Conservation (phyloP, 1,140 invertebrate species). For the Proales similis region DNA sequence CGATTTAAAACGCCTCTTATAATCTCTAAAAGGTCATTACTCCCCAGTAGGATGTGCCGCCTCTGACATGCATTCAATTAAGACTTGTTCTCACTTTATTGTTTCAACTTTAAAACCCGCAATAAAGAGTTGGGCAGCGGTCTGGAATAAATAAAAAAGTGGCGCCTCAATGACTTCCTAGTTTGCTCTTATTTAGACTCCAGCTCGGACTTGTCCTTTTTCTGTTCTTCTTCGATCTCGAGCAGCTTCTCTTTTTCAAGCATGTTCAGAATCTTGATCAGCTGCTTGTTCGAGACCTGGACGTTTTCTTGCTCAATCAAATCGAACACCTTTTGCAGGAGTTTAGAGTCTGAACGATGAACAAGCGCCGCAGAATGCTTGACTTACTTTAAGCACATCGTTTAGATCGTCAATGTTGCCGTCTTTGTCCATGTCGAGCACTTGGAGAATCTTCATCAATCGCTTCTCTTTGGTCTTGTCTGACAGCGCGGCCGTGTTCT, state of each 20-base stretch:
- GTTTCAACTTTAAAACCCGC: no score
- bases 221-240: conserved; percentile 27
- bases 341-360: background rate
- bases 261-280: conserved; percentile 20
- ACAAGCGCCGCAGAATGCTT: background rate
- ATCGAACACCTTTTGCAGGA: conserved; percentile 4
- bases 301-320: conserved; percentile 36
- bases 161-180: no score
- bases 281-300: conserved; percentile 15
- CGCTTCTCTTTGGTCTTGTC: background rate
- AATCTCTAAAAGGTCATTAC: no score
- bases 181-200: no score
- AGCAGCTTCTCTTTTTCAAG: conserved; percentile 31
- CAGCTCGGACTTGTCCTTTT: no score
- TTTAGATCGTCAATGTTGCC: conserved; percentile 33
- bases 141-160: no score
- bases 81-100: no score
- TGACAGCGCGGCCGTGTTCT: background rate
- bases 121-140: no score
- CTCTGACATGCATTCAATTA: no score
- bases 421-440: conserved; percentile 21
- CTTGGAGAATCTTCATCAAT: conserved; percentile 8
- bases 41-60: no score
- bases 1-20: no score
- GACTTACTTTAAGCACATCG: conserved; percentile 26